These are phyloP conservation scores for Sarcophilus harrisii DNA, from an alignment of 2,797 vertebrate species.

Conservation along the genomic window DNA sequence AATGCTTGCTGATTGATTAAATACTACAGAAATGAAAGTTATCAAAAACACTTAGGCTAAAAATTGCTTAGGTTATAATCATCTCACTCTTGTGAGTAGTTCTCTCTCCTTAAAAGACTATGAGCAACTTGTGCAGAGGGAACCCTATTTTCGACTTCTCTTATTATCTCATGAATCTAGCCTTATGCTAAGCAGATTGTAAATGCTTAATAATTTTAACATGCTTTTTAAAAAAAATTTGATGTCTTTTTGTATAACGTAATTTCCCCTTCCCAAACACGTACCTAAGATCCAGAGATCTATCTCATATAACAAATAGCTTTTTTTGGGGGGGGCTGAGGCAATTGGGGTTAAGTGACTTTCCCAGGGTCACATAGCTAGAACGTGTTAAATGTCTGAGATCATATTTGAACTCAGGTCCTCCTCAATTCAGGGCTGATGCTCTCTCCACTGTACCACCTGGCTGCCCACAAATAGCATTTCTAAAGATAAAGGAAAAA, in stretches of 20 bases:
- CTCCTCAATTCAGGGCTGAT: no score
- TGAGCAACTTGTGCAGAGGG: neutral
- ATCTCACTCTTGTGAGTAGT: neutral
- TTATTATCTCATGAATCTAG: neutral
- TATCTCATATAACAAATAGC: neutral
- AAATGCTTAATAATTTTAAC: slow-evolving; percentile 12
- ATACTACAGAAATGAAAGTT: neutral
- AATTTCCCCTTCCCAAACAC: neutral
- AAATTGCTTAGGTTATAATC: neutral
- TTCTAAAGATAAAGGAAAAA: neutral
- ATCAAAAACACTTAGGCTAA: neutral
- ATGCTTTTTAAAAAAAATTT: neutral
- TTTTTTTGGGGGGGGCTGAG: no score
- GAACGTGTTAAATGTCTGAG: no score
- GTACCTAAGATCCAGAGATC: neutral
- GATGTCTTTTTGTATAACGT: neutral
- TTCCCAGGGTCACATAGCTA: no score
- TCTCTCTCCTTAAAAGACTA: neutral
- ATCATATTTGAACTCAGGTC: no score
- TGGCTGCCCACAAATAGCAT: neutral
- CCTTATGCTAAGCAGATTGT: neutral
- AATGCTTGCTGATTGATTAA: neutral
- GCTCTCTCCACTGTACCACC: no score
- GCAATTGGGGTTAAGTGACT: no score
- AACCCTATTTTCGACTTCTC: neutral